These are phyloP conservation scores for Campylorhamphus procurvoides DNA, from an alignment of 2,113 vertebrate genomes.

Conservation along the genomic window DNA sequence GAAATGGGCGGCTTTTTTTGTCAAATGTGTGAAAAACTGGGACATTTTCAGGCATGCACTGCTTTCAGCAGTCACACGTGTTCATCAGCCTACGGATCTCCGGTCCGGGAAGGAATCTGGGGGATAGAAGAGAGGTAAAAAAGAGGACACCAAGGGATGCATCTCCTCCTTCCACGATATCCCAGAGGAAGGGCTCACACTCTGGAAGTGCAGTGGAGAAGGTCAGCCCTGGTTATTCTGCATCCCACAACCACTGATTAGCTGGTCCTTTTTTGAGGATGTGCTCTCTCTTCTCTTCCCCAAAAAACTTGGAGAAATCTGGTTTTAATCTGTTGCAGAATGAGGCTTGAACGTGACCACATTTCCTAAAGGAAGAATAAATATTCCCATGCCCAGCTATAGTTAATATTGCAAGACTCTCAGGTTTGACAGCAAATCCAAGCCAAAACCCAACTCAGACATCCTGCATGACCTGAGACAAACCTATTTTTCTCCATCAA, in stretches of 20 bases:
- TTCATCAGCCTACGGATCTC: slow-evolving; percentile 8
- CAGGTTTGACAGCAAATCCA: neutral
- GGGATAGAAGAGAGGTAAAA: neutral
- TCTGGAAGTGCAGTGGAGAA: neutral
- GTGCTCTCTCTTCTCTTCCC: neutral
- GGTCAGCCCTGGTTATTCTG: neutral
- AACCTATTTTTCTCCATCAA: neutral
- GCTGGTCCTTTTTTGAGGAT: neutral
- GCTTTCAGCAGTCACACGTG: slow-evolving; percentile 25
- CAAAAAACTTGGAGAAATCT: neutral
- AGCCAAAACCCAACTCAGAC: neutral
- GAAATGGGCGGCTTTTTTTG: neutral
- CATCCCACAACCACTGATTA: neutral
- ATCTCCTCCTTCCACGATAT: neutral
- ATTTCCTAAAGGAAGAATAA: neutral
- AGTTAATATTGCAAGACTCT: neutral
- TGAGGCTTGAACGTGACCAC: neutral
- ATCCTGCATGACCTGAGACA: neutral
- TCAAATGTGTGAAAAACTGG: slow-evolving; percentile 53
- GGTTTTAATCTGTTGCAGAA: neutral
- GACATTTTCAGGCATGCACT: slow-evolving; percentile 29
- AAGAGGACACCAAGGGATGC: neutral
- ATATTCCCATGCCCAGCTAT: neutral
- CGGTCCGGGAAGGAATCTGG: neutral
- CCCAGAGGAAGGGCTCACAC: neutral